These are phyloP conservation scores for Porites evermanni DNA, from an alignment of 92 coral and sea anemone genomes.

Conservation along the genomic window DNA sequence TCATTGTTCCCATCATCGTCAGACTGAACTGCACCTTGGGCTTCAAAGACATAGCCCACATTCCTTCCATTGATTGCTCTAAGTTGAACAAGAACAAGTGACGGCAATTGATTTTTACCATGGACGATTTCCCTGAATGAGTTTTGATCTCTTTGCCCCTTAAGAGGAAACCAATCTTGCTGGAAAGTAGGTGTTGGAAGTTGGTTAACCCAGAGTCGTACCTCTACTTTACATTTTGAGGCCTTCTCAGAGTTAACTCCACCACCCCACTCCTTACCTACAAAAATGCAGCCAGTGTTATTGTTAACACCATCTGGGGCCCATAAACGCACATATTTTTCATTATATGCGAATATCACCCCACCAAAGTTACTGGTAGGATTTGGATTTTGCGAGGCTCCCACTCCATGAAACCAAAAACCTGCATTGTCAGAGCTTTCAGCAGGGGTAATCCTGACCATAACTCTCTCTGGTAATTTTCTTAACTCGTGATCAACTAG, in stretches of 20 bases:
- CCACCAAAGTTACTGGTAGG: conserved; percentile 84
- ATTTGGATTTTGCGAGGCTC: conserved; percentile 86
- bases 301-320: conserved; percentile 67
- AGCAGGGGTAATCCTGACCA: conserved; percentile 74
- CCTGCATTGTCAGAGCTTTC: conserved; percentile 67
- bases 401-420: conserved; percentile 88
- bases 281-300: conserved; percentile 84
- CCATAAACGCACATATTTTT: conserved; percentile 84
- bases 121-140: conserved; percentile 74
- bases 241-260: conserved; percentile 69
- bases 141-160: conserved; percentile 63
- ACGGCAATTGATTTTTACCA: conserved; percentile 64
- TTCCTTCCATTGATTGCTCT: conserved; percentile 67
- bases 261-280: conserved; percentile 85
- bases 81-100: conserved; percentile 78
- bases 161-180: conserved; percentile 70
- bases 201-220: conserved; percentile 81
- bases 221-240: conserved; percentile 78
- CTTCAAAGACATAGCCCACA: conserved; percentile 80
- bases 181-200: conserved; percentile 81
- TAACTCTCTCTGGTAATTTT: conserved; percentile 87
- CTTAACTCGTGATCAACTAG: conserved; percentile 80
- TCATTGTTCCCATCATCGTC: conserved; percentile 78
- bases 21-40: conserved; percentile 85
- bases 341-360: conserved; percentile 93